Evolutionary conservation across 2,797 vertebrate genomes (phyloP), one percentile per base, ranked within the genome.

Genomic region (Enoplosus armatus): DNA sequence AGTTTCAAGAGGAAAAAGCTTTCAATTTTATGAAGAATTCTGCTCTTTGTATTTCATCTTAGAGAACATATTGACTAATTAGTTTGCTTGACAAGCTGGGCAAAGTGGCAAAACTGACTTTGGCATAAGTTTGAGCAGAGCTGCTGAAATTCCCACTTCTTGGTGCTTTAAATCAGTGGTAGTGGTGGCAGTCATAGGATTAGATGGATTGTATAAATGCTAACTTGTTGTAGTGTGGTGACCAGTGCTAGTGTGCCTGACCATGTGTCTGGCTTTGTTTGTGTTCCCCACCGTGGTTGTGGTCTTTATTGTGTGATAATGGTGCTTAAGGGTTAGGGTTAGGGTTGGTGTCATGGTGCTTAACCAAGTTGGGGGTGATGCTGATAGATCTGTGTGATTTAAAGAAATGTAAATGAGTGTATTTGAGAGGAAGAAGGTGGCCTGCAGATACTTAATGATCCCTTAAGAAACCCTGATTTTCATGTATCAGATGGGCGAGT

Each of bases 251-350:
- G 2, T 53, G 41, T 47, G 22, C 5, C 16, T 39, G 8, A 50
- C 39, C 2, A 3, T 37, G 27, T 73, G 53, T 59, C 60, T 68
- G 71, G 72, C 5, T 77, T 82, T 82, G 56, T 47, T 81, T 84
- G n/a, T n/a, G n/a, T 76, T 60, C 66, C 60, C 2, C 60, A 16
- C 43, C 20, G 15, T 56, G 53, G 53, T 33, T 64, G 63, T 66
- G 31, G 55, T 41, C 31, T 43, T 70, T 1, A 27, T 47, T 31
- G 26, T 72, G 41, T 37, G 58, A n/a, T n/a, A n/a, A n/a, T n/a
- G n/a, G n/a, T n/a, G n/a, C n/a, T n/a, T n/a, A n/a, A n/a, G n/a
- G n/a, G n/a, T n/a, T n/a, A n/a, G n/a, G n/a, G n/a, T n/a, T n/a
- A n/a, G n/a, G n/a, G n/a, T n/a, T n/a, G 14, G 12, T 29, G 47